Evolutionary conservation across 2,888 invertebrate species (phyloP).

Genomic region (Acronicta alni): DNA sequence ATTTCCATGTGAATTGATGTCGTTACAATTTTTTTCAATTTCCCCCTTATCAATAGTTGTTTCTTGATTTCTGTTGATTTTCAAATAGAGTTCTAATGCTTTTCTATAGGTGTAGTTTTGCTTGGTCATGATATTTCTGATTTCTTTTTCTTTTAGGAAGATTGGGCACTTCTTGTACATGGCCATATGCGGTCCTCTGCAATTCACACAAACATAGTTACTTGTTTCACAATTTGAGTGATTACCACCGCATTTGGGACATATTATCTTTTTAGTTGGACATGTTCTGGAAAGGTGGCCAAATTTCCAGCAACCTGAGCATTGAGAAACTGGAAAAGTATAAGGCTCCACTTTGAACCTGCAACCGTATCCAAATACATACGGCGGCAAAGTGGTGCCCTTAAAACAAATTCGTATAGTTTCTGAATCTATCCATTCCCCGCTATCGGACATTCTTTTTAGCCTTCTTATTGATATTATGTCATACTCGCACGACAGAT

Average conservation of each 20-base stretch:
- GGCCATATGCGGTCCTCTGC: conserved; percentile 22
- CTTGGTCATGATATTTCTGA: conserved; percentile 6
- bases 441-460: conserved; percentile 1
- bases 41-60: no score
- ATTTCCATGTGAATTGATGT: no score
- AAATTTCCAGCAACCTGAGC: conserved; percentile 27
- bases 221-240: conserved; percentile 21
- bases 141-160: conserved; percentile 21
- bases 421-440: conserved; percentile 10
- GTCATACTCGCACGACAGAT: background rate
- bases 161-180: conserved; percentile 10
- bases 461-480: conserved; percentile 13
- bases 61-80: no score
- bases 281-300: conserved; percentile 19
- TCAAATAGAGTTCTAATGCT: background rate
- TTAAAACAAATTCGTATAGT: no score
- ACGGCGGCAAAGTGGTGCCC: no score
- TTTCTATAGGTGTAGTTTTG: conserved; percentile 7
- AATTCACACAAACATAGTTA: conserved; percentile 17
- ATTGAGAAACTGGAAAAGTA: conserved; percentile 28
- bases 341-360: conserved; percentile 30
- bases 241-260: conserved; percentile 18
- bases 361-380: conserved; percentile 13
- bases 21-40: no score
- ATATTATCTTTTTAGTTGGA: conserved; percentile 6